Percentiles rank a stretch among this genome's conserved stretches.
These are phyloP conservation scores for Colinus virginianus DNA, from an alignment of 2,113 vertebrate genomes.

Conservation along the genomic window DNA sequence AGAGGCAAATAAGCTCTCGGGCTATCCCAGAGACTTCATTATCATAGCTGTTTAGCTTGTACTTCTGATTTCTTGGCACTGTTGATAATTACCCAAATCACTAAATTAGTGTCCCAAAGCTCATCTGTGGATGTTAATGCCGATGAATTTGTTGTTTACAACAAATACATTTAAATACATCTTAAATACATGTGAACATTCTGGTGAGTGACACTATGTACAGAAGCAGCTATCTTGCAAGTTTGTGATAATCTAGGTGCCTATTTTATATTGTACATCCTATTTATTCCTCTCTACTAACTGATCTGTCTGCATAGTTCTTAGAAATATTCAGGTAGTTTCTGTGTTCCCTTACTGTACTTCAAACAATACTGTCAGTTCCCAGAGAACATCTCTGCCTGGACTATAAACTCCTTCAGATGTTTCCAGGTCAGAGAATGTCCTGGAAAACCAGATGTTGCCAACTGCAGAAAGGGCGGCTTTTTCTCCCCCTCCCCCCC, in stretches of 20 bases:
- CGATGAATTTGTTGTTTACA: background rate
- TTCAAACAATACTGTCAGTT: background rate
- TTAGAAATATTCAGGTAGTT: background rate
- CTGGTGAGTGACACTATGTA: background rate
- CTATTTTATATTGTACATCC: background rate
- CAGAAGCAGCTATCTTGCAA: background rate
- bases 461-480: background rate
- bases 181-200: background rate
- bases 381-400: background rate
- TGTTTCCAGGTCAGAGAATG: background rate
- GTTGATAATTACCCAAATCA: background rate
- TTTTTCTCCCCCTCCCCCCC: background rate
- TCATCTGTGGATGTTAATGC: rapidly evolving
- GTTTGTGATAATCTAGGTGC: background rate
- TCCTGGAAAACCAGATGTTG: background rate
- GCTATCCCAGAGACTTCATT: background rate
- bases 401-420: background rate
- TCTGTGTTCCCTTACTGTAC: background rate
- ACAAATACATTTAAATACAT: background rate
- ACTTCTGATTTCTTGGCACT: background rate
- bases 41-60: background rate
- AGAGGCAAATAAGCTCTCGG: background rate
- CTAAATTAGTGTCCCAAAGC: background rate
- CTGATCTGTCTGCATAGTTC: background rate
- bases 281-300: background rate